Percentiles rank a stretch among this genome's conserved stretches.
These are phyloP conservation scores for Hypotaenidia okinawae DNA, from an alignment of 2,797 vertebrate genomes.

Conservation along the genomic window DNA sequence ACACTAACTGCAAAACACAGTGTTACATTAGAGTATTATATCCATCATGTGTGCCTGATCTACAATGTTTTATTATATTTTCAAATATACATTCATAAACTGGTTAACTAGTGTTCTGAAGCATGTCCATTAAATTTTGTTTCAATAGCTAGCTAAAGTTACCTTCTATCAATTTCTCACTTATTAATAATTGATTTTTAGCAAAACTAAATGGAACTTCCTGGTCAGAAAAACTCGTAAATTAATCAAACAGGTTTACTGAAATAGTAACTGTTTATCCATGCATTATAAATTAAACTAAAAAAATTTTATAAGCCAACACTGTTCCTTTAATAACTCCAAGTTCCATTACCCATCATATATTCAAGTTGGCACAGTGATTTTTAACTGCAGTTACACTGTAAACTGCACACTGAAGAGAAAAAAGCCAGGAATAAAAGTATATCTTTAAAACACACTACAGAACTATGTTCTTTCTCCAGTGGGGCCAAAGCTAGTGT, in stretches of 20 bases:
- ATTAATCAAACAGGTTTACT: neutral
- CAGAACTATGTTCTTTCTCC: neutral
- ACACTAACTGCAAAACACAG: neutral
- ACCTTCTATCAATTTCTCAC: neutral
- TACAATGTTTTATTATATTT: neutral
- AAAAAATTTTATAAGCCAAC: neutral
- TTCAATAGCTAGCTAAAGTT: neutral
- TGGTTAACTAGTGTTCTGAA: neutral
- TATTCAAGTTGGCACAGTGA: neutral
- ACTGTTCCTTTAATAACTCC: neutral
- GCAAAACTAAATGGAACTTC: neutral
- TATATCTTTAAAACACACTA: neutral
- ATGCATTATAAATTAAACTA: neutral
- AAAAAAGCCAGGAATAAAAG: neutral
- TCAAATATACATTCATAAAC: neutral
- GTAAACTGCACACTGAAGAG: neutral
- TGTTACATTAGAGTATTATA: neutral
- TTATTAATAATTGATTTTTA: rapidly evolving
- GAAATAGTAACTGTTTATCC: neutral
- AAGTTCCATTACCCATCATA: neutral
- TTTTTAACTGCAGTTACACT: neutral
- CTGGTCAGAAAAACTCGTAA: neutral
- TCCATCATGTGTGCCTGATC: neutral
- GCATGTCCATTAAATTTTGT: neutral
- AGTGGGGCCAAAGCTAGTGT: neutral